Base-by-base conservation (phyloP, 2,888 invertebrate species). In the Stomorhina lunata region DNA sequence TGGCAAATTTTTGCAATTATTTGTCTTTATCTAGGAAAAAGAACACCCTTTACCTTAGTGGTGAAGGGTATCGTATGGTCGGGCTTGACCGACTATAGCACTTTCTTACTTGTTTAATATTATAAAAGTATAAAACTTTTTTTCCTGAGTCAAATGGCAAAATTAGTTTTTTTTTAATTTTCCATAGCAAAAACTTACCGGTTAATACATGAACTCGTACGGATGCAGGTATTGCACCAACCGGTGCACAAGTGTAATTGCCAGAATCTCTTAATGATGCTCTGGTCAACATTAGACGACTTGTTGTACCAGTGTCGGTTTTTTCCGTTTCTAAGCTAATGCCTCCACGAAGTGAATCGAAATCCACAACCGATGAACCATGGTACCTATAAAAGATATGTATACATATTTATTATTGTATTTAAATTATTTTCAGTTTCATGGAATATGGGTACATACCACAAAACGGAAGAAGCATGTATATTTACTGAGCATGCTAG, bases 251-350 rank as follows among this genome's bases (percentile, higher is more conserved):
- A 45, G 97, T 97, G 91, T 97, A 97, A 92, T 97, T 97, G 87
- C 97, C 97, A 65, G 96, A 96, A 92, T 97, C 96, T 10, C 94
- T 93, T 85, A 96, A 93, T 55, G 95, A 94, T 40, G 97, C 97
- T 88, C 96, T 95, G 32, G 96, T 96, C 86, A 97, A 95, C 91
- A 97, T 94, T 85, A 97, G 93, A 88, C 92, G 94, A 92, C 96
- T 97, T 84, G 97, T 96, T 73, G 97, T 97, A 53, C 96, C 96
- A 2, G 95, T 94, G 86, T 94, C 94, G 25, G 96, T 96, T 92
- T 96, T 96, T 92, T 97, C 96, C 12, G 97, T 97, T 92, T 96
- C 96, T 88, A 97, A 92, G 89, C 95, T 96, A 88, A 97, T 96
- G 32, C 97, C 97, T 69, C 96, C 97, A 83, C 97, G 94, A 2